Evolutionary conservation across 2,888 invertebrate species (phyloP), one percentile per base, ranked within the genome.

Genomic region (Alcis repandata): DNA sequence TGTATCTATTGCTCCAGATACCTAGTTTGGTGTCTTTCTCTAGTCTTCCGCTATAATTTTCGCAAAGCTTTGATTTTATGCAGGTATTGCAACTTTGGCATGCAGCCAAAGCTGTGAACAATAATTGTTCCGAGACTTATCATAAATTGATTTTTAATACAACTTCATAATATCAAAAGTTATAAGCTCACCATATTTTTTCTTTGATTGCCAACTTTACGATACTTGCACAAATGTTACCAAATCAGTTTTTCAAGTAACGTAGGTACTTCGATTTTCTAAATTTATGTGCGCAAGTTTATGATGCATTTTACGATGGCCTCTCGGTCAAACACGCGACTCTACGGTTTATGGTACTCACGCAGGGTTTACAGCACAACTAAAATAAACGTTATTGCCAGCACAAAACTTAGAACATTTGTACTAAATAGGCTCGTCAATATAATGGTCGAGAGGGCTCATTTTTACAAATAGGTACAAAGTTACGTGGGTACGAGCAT

Each of bases 291-390:
- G 78, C 79, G 78, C 79, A 73, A 81, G 74, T 91, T 91, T 91
- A 90, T 89, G 88, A 83, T 86, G 84, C 85, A 86, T 85, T 91
- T 91, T 90, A 91, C 90, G 89, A 88, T 86, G 79, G 80, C 85
- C 86, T 85, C 84, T 87, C 85, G 88, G 89, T 88, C 89, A 88
- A 88, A 90, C 90, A 90, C 88, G 89, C 90, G 84, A 90, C 86
- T 87, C 77, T 79, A 78, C 80, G 81, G 82, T 87, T 90, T 90
- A 90, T 85, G 82, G 77, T 79, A 78, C 86, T 82, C 86, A 87
- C 85, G 86, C 83, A 86, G 82, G 82, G 78, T 88, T 89, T 86
- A 87, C 82, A 85, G 78, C 84, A 76, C 73, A 80, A 79, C 83
- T 85, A 77, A 85, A 88, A 85, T 86, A 87, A 87, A 82, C 77